Evolutionary conservation across 1,140 invertebrate species (phyloP).

Genomic region (Drosophila grimshawi): DNA sequence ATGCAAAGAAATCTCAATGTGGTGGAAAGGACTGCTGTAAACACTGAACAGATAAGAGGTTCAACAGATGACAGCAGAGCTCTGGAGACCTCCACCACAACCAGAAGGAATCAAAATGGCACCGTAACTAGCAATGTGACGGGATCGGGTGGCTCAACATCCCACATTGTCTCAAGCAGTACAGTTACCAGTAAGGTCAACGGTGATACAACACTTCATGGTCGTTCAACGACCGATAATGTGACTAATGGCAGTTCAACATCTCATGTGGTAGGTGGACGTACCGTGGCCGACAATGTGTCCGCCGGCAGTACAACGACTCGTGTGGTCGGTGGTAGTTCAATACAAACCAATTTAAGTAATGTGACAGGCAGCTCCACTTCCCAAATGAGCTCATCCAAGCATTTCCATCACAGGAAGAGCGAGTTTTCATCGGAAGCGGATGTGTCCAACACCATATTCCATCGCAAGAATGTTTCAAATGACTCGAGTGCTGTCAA

Average conservation of each 20-base stretch:
- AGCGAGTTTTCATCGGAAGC: slow-evolving; percentile 90
- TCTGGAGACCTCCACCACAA: slow-evolving; percentile 34
- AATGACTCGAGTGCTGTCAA: slow-evolving; percentile 75
- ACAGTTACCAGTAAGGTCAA: slow-evolving; percentile 36
- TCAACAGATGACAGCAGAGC: slow-evolving; percentile 43
- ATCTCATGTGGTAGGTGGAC: neutral
- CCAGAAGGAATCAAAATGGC: slow-evolving; percentile 30
- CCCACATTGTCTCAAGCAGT: slow-evolving; percentile 19
- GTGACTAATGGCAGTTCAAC: slow-evolving; percentile 18
- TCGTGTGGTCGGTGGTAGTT: slow-evolving; percentile 22
- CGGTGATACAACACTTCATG: slow-evolving; percentile 32
- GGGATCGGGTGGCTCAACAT: slow-evolving; percentile 36
- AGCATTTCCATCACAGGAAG: slow-evolving; percentile 87
- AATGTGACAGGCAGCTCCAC: slow-evolving; percentile 33
- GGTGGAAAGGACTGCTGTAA: slow-evolving; percentile 43
- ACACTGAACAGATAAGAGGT: slow-evolving; percentile 39
- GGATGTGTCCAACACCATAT: slow-evolving; percentile 90
- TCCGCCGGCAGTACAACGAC: slow-evolving; percentile 19
- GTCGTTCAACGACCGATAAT: slow-evolving; percentile 10
- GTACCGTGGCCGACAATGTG: slow-evolving; percentile 4
- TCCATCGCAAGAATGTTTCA: slow-evolving; percentile 89
- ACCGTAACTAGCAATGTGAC: slow-evolving; percentile 29
- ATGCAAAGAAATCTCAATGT: slow-evolving; percentile 64
- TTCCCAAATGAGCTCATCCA: slow-evolving; percentile 49
- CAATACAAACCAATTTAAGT: slow-evolving; percentile 19